phyloP scores from a whole-genome alignment of 2,113 vertebrate genomes.

The Lepus timidus region DNA sequence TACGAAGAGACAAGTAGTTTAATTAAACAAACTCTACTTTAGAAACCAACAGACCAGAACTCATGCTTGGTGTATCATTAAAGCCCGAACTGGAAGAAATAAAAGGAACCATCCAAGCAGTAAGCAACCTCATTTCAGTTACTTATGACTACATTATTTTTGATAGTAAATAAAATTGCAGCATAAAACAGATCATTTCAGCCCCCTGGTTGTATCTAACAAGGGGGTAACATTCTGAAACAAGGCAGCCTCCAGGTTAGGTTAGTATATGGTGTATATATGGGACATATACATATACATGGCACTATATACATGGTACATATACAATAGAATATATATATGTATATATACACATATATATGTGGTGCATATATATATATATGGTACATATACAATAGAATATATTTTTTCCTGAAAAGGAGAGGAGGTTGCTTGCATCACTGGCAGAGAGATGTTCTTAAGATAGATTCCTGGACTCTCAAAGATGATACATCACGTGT shows the following conservation, averaged over 20 bases:
- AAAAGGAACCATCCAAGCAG: conserved; percentile 63
- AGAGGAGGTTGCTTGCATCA: neutral
- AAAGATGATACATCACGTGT: neutral
- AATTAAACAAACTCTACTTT: conserved; percentile 71
- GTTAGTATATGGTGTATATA: neutral
- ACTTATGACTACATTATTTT: conserved; percentile 62
- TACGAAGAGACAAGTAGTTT: conserved; percentile 64
- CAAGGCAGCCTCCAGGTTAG: neutral
- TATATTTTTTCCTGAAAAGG: no score
- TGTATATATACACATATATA: no score
- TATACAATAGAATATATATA: no score
- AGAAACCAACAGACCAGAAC: conserved; percentile 63
- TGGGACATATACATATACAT: no score
- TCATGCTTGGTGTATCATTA: conserved; percentile 55
- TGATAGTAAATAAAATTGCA: conserved; percentile 67
- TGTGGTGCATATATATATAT: no score
- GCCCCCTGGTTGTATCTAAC: neutral
- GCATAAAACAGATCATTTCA: conserved; percentile 28
- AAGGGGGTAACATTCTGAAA: neutral
- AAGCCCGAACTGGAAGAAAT: conserved; percentile 41
- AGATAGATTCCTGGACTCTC: neutral
- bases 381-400: no score
- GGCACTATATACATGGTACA: no score
- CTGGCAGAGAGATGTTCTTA: rapidly evolving
- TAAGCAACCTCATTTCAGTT: conserved; percentile 69